A percentile compares a stretch with the other conserved stretches of the same genome.
Conservation (phyloP, 2,797 vertebrate genomes). For the Allobates femoralis region DNA sequence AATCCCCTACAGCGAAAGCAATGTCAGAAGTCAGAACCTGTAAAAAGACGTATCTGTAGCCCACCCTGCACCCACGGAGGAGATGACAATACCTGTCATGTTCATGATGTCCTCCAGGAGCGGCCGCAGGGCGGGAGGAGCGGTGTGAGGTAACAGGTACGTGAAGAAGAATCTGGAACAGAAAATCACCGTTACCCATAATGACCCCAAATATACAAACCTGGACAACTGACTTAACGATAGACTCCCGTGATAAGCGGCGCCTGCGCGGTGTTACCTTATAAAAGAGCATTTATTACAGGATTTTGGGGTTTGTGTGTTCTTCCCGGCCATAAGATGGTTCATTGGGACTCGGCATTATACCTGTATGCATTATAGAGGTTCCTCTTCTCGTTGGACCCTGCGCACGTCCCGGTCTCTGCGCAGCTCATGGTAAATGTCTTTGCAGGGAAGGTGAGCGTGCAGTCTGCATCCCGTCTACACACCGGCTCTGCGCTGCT, state of each 20-base stretch:
- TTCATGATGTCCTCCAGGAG: constrained; percentile 88
- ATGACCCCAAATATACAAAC: neutral
- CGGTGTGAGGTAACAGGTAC: constrained; percentile 90
- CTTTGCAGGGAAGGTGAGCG: constrained; percentile 83
- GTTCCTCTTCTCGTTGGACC: constrained; percentile 89
- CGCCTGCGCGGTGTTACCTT: no score
- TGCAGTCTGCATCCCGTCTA: constrained; percentile 79
- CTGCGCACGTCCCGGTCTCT: constrained; percentile 75
- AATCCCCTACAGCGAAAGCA: constrained; percentile 76
- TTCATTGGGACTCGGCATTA: neutral
- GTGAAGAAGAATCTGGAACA: constrained; percentile 90
- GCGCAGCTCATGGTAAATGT: constrained; percentile 84
- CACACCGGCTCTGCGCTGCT: constrained; percentile 79
- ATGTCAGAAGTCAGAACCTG: neutral
- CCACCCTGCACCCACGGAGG: neutral
- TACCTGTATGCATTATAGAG: constrained; percentile 93
- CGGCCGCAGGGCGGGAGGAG: constrained; percentile 82
- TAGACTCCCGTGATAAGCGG: neutral
- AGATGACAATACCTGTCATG: constrained; percentile 75
- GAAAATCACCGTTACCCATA: neutral
- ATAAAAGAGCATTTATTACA: neutral
- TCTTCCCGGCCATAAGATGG: neutral
- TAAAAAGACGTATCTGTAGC: neutral
- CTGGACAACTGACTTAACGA: neutral
- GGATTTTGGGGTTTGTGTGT: neutral